Conservation (phyloP, 2,113 vertebrate species). For the Setophaga kirtlandii region DNA sequence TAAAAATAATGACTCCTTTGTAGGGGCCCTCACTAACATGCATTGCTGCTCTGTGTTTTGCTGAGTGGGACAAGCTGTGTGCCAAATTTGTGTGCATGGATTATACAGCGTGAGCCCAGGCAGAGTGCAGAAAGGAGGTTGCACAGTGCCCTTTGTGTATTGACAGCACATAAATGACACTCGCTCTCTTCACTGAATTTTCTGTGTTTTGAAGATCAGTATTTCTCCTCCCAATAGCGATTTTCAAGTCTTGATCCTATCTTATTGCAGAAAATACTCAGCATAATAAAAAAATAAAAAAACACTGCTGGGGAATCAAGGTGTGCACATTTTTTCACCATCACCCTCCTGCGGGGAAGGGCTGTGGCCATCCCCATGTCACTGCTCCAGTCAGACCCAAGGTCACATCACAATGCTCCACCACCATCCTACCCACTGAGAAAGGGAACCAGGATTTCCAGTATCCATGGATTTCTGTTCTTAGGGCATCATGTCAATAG, state of each 20-base stretch:
- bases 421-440: fast-evolving
- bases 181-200: not conserved
- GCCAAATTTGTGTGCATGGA: conserved; percentile 19
- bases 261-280: not conserved
- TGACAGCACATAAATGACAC: conserved; percentile 7
- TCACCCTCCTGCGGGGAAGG: fast-evolving
- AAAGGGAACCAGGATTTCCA: not conserved
- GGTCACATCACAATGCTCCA: fast-evolving
- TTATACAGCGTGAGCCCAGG: not conserved
- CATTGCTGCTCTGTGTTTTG: conserved; percentile 36
- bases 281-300: not conserved
- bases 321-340: not conserved
- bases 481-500: not conserved
- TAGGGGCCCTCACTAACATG: conserved; percentile 3
- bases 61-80: not conserved
- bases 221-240: not conserved
- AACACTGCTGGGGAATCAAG: not conserved
- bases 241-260: not conserved
- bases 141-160: not conserved
- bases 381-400: not conserved
- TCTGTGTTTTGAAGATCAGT: not conserved
- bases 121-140: not conserved
- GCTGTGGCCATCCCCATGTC: fast-evolving
- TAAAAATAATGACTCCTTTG: conserved; percentile 63
- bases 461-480: not conserved